Evolutionary conservation across 1,140 invertebrate species (phyloP).

Genomic region (Bombus terrestris): DNA sequence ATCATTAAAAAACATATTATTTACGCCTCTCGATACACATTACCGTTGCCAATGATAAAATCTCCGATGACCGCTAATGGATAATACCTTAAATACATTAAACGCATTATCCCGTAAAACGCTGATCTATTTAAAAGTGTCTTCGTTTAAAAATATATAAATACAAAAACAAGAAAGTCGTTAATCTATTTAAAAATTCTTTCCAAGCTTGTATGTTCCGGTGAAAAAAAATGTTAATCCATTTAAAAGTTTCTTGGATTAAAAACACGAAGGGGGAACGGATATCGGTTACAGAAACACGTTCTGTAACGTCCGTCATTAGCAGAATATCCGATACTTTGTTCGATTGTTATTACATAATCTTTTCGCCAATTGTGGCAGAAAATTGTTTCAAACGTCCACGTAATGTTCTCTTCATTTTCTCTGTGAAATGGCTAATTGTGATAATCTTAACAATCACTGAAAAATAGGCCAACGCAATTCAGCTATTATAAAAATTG

Average conservation of each 20-base stretch:
- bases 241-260: not conserved
- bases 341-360: not conserved
- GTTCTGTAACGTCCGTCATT: not conserved
- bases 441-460: not conserved
- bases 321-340: not conserved
- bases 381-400: not conserved
- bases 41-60: not conserved
- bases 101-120: not conserved
- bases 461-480: too few relatives aligned
- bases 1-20: not conserved
- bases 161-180: too few relatives aligned
- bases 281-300: not conserved
- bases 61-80: not conserved
- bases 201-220: not conserved
- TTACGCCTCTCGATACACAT: not conserved
- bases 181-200: too few relatives aligned
- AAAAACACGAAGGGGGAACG: not conserved
- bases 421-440: not conserved
- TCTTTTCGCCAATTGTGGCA: not conserved
- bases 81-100: not conserved
- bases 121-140: not conserved
- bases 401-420: not conserved
- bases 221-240: not conserved
- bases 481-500: too few relatives aligned
- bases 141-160: too few relatives aligned